Conservation (phyloP, 2,113 vertebrate species). For the Patagioenas fasciata region DNA sequence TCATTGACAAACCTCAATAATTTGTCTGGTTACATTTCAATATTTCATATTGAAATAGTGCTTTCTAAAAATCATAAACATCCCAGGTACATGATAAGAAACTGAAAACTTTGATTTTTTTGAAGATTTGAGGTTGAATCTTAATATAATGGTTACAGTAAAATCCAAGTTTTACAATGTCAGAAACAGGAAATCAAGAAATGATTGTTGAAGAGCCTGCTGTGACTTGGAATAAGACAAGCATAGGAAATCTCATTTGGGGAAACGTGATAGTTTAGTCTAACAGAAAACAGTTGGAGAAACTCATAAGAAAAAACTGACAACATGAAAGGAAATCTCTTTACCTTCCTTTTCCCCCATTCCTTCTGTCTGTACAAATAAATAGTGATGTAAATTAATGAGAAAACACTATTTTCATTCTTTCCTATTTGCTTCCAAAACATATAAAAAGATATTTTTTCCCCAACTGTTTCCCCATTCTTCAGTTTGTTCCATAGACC, state of each 20-base stretch:
- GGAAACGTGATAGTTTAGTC: not conserved
- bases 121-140: not conserved
- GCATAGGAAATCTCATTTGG: not conserved
- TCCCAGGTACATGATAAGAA: not conserved
- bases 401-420: not conserved
- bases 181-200: not conserved
- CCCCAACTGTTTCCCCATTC: not conserved
- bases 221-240: not conserved
- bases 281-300: not conserved
- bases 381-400: not conserved
- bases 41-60: not conserved
- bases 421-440: not conserved
- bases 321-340: not conserved
- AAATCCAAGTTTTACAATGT: not conserved
- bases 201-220: not conserved
- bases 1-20: not conserved
- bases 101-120: not conserved
- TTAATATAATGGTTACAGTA: not conserved
- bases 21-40: not conserved
- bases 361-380: not conserved
- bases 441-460: fast-evolving
- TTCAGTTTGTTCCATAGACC: not conserved
- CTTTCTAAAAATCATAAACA: not conserved
- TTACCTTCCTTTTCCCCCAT: not conserved
- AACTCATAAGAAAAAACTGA: not conserved